Evolutionary conservation across 2,888 invertebrate genomes (phyloP).

Genomic region (Maniola hyperantus): DNA sequence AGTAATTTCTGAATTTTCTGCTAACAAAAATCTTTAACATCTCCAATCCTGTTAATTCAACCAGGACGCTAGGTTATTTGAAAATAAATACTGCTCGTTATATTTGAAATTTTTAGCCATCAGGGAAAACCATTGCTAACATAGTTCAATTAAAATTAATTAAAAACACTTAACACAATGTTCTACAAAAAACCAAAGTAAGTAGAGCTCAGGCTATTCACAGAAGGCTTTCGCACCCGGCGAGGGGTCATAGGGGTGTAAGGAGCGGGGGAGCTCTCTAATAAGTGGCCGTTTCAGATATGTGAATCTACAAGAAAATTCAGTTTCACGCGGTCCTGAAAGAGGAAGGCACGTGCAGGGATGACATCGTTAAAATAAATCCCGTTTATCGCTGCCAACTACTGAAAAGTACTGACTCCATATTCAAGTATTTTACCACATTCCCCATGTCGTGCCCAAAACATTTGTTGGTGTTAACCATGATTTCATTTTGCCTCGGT

Average conservation of each 20-base stretch:
- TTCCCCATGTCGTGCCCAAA: slow-evolving; percentile 53
- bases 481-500: slow-evolving; percentile 60
- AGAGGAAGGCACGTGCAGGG: slow-evolving; percentile 44
- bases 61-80: no score
- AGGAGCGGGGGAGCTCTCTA: slow-evolving; percentile 30
- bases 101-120: background rate
- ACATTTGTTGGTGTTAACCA: slow-evolving; percentile 52
- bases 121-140: background rate
- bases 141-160: slow-evolving; percentile 3
- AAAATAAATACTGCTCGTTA: no score
- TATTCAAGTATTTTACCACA: slow-evolving; percentile 43
- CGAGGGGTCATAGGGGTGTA: slow-evolving; percentile 24
- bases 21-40: no score
- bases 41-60: no score
- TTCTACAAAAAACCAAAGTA: slow-evolving; percentile 18
- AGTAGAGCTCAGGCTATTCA: slow-evolving; percentile 30
- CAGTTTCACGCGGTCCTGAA: slow-evolving; percentile 50
- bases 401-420: slow-evolving; percentile 45
- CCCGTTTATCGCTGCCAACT: slow-evolving; percentile 38
- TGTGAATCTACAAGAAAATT: slow-evolving; percentile 40
- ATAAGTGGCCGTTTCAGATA: slow-evolving; percentile 33
- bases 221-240: slow-evolving; percentile 28
- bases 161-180: background rate
- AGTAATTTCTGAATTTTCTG: no score
- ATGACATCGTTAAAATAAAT: slow-evolving; percentile 41